Base-by-base conservation (phyloP, 2,113 vertebrate species). In the Panthera uncia region DNA sequence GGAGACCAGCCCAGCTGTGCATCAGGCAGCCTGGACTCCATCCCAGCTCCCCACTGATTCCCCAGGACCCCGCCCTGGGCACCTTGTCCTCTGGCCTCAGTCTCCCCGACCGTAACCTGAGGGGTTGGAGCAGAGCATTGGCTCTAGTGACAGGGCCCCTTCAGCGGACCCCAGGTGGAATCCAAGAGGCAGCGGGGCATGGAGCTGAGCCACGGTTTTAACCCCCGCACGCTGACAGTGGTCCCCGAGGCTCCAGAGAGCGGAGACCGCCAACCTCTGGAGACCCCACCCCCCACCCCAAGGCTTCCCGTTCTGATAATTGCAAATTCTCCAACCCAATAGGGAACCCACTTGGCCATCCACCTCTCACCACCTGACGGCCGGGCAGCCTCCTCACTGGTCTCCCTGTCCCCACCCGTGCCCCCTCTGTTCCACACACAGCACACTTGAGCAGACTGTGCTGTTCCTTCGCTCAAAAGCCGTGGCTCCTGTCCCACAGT, bases 151-250 rank as follows among this genome's bases (percentile, higher is more conserved):
- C 14, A 48, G 48, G 45, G 21, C 23, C 57, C 27, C 38, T 38
- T 50, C 3, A 7, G 11, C 3, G 4, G 57, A 45, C 8, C 55
- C 68, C 4, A 0, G 0, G 0, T 7, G 12, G 36, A 29, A n/a
- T n/a, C 76, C 16, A 1, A 36, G 63, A 48, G 14, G 36, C 55
- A 48, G 36, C 19, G 8, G 31, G 45, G 23, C 6, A 38, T 38
- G 80, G 13, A 5, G 45, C n/a, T 0, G 3, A 65, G 27, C 15
- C 74, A n/a, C 0, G 1, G 7, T 12, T 27, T 89, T 68, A 84
- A 12, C 3, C 27, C 33, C 41, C 68, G 27, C 2, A 4, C 36
- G 45, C 63, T 13, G 18, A 21, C 16, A 36, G 48, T 0, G 25
- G 1, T n/a, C n/a, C 36, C 91, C 1, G 7, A 57, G 71, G 63